phyloP scores from a whole-genome alignment of 2,113 vertebrate genomes.

The Channa maculata region DNA sequence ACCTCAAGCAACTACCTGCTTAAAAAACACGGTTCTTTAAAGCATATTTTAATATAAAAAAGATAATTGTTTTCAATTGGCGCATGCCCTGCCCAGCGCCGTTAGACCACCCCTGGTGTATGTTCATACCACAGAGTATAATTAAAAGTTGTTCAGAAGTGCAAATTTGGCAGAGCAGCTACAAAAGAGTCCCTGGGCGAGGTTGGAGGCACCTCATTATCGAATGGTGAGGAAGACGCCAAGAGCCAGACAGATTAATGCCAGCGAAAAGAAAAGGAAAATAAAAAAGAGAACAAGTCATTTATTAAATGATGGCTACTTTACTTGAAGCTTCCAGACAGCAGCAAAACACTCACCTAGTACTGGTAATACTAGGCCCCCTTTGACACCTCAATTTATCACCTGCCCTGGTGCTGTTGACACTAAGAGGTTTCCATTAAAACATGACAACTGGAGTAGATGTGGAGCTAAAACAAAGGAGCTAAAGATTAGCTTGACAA shows the following conservation, averaged over 20 bases:
- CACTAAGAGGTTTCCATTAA: slow-evolving; percentile 29
- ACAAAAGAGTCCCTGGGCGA: slow-evolving; percentile 60
- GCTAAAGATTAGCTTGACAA: not conserved
- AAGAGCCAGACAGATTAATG: slow-evolving; percentile 71
- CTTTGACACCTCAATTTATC: slow-evolving; percentile 49
- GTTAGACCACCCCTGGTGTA: slow-evolving; percentile 39
- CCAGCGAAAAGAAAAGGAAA: slow-evolving; percentile 39
- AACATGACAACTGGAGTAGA: not conserved
- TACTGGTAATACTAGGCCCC: slow-evolving; percentile 18
- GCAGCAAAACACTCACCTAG: slow-evolving; percentile 39
- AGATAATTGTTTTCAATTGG: slow-evolving; percentile 48
- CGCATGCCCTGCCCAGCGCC: slow-evolving; percentile 21
- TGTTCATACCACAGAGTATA: slow-evolving; percentile 65
- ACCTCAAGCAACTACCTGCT: not conserved
- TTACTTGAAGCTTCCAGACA: slow-evolving; percentile 54
- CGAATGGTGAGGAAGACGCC: slow-evolving; percentile 48
- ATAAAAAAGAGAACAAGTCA: slow-evolving; percentile 40
- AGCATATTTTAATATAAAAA: not conserved
- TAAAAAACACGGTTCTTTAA: not conserved
- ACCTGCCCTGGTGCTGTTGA: slow-evolving; percentile 1
- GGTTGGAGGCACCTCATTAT: slow-evolving; percentile 75
- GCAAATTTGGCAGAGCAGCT: slow-evolving; percentile 68
- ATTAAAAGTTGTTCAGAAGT: slow-evolving; percentile 75
- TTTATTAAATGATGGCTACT: slow-evolving; percentile 67
- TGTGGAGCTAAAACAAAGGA: not conserved